Evolutionary conservation across 2,888 invertebrate genomes (phyloP).

Genomic region (Cephus rjabovi): DNA sequence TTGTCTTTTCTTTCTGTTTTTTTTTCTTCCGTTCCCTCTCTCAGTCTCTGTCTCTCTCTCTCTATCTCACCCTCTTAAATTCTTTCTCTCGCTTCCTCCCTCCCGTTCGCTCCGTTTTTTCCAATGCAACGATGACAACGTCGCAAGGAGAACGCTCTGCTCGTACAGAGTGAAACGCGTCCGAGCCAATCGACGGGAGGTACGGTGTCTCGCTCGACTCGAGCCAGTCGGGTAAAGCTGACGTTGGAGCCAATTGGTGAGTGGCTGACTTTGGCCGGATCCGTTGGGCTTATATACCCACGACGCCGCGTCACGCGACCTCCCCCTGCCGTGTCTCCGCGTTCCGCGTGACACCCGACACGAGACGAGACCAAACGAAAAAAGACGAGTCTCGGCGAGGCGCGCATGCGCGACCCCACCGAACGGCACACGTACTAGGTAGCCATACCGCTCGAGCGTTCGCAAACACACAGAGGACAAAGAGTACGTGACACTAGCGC

Average conservation of each 20-base stretch:
- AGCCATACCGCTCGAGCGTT: neutral
- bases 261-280: constrained; percentile 50
- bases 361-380: constrained; percentile 1
- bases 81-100: neutral
- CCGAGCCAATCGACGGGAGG: neutral
- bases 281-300: constrained; percentile 55
- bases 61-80: constrained; percentile 14
- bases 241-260: constrained; percentile 55
- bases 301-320: constrained; percentile 42
- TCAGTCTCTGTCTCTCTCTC: constrained; percentile 15
- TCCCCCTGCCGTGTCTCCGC: constrained; percentile 22
- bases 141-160: neutral
- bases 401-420: neutral
- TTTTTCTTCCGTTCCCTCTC: constrained; percentile 1
- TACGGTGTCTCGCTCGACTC: neutral
- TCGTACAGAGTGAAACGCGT: neutral
- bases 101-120: neutral
- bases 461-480: neutral
- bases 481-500: neutral
- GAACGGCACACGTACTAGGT: neutral
- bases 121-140: neutral
- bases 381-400: neutral
- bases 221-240: neutral
- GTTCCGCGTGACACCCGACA: constrained; percentile 5
- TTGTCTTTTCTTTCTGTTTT: neutral